Evolutionary conservation across 1,140 invertebrate genomes (phyloP), one percentile per base, ranked within the genome.

Genomic region (Drosophila truncata): DNA sequence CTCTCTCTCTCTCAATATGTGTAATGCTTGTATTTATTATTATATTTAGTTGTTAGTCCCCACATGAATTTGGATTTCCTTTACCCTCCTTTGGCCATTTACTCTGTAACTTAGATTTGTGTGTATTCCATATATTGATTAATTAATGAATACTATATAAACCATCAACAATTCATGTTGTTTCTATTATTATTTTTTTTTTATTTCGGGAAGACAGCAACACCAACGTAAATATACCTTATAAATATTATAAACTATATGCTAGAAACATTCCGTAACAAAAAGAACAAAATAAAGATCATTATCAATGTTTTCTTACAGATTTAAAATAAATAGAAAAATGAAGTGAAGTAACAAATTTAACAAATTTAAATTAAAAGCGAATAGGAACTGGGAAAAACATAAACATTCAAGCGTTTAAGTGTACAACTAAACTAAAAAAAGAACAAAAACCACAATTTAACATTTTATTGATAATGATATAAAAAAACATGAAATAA

Each of bases 401-500:
- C 11, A 20, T 16, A 54, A 16, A 25, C 13, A 50, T 42, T 44
- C 31, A 63, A 75, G 41, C 54, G 59, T 57, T 39, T 50, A 71
- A 71, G 39, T 78, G 52, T 74, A 80, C 46, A 65, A 82, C 42
- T 23, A 54, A 79, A 83, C 55, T 41, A 64, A 67, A 78, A 39
- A 37, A 79, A 54, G 47, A 73, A 73, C 25, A 23, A 31, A 63
- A 73, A 73, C 18, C 27, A 50, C 20, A 27, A 33, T 46, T 65
- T 80, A 88, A 80, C 59, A 78, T 83, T 84, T 83, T 84, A 90
- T 85, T 81, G 54, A 88, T 63, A 83, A 67, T 63, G 84, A 66
- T 71, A 73, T 59, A 35, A 41, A 33, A 35, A 33, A 42, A 35
- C n/a, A n/a, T 6, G 4, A 74, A 67, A 62, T 72, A 78, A 61